Evolutionary conservation across 2,797 vertebrate genomes (phyloP), one percentile per base, ranked within the genome.

Genomic region (Intellagama lesueurii): DNA sequence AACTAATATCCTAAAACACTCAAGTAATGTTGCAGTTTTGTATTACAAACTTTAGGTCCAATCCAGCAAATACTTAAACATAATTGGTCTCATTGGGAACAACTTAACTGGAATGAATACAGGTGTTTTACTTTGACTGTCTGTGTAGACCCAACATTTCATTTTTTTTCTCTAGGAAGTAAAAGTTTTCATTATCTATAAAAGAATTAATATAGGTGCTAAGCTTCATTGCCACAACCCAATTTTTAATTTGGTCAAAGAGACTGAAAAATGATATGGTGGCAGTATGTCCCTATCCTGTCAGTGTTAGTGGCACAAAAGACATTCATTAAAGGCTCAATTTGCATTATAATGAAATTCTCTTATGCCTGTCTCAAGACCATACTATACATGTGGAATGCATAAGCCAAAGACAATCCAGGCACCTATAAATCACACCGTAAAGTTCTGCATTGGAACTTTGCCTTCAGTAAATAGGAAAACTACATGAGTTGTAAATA

Each of bases 301-400:
- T 66, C 85, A 77, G 87, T 7, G 17, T 12, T n/a, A 4, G 76
- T 85, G 76, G 28, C 35, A 44, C 76, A 80, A 60, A 52, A 69
- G 32, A 89, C 8, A 14, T 32, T 73, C 35, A 87, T 22, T 66
- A 78, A 90, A 72, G 52, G 73, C 22, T 90, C 83, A 60, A 87
- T 90, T 85, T 85, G 49, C 22, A 89, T 52, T 60, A 72, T 87
- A 87, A 89, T 89, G 66, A 64, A 72, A 84, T 32, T 64, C 76
- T 73, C 14, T 14, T 35, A 7, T 77, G 40, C 40, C 5, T 78
- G 40, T 40, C 19, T 35, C 52, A 49, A 87, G 69, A 47, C 49
- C 44, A 87, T 28, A 87, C 52, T 79, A 70, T 52, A 80, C 44
- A 49, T 17, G 22, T 87, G 76, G 86, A 80, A 69, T 35, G 70